Evolutionary conservation across 2,113 vertebrate species (phyloP).

Genomic region (Amazona guildingii): DNA sequence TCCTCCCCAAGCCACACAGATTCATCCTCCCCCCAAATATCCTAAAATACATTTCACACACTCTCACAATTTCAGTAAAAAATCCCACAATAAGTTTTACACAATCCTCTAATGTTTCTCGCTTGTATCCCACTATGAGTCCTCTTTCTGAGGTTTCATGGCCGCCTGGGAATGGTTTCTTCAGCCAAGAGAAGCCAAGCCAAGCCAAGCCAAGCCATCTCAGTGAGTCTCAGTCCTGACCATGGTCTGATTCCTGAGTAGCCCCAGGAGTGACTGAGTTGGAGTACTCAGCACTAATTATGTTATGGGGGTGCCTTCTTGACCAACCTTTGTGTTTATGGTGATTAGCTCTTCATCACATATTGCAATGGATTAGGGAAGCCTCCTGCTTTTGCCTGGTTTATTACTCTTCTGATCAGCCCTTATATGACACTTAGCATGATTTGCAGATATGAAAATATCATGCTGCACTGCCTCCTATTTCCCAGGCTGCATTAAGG

Average conservation of each 20-base stretch:
- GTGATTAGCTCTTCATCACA: neutral
- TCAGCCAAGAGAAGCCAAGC: neutral
- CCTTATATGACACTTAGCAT: neutral
- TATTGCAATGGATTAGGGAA: neutral
- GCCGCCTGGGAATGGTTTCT: neutral
- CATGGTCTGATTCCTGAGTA: neutral
- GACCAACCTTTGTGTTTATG: neutral
- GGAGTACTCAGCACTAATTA: neutral
- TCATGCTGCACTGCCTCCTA: neutral
- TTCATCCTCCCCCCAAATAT: neutral
- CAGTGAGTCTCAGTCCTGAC: neutral
- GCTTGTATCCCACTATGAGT: neutral
- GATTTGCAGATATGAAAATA: neutral
- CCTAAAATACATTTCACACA: neutral
- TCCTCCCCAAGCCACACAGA: neutral
- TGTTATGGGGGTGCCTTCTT: neutral
- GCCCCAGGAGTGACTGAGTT: neutral
- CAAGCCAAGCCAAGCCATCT: neutral
- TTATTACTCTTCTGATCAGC: neutral
- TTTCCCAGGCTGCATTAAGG: neutral
- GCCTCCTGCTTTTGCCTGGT: neutral
- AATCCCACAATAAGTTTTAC: neutral
- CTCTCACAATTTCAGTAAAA: neutral
- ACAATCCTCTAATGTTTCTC: neutral
- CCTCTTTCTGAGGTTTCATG: neutral